A percentile compares a stretch with the other conserved stretches of the same genome.
Conservation (phyloP, 2,888 invertebrate species). For the Sericinus montela region DNA sequence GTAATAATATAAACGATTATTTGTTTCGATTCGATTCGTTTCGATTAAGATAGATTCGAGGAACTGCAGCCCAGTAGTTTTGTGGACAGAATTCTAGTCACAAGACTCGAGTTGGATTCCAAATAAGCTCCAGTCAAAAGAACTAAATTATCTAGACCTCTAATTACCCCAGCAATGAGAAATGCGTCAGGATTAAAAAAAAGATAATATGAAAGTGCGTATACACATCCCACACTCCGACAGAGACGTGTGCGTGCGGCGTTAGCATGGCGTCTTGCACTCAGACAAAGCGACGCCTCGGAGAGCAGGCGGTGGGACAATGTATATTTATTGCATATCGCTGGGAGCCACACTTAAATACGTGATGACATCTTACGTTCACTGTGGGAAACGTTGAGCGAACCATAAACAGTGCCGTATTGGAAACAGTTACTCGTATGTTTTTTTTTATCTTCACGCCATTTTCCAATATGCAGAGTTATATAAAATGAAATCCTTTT, state of each 20-base stretch:
- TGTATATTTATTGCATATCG: slow-evolving; percentile 30
- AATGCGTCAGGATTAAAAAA: neutral
- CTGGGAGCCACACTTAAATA: slow-evolving; percentile 1
- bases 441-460: no score
- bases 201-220: neutral
- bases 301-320: slow-evolving; percentile 31
- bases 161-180: no score
- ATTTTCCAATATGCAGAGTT: no score
- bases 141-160: no score
- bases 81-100: no score
- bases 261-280: slow-evolving; percentile 14
- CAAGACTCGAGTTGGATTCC: no score
- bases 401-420: slow-evolving; percentile 7
- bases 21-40: no score
- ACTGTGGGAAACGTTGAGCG: slow-evolving; percentile 16
- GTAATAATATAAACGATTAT: no score
- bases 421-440: neutral
- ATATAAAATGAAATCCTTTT: no score
- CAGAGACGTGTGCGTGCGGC: slow-evolving; percentile 13
- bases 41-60: no score
- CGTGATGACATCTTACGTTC: slow-evolving; percentile 11
- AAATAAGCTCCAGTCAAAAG: no score
- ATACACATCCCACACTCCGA: slow-evolving; percentile 6
- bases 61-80: no score
- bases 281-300: slow-evolving; percentile 54